phyloP scores from a whole-genome alignment of 2,113 vertebrate species.

The Phalacrocorax pelagicus region DNA sequence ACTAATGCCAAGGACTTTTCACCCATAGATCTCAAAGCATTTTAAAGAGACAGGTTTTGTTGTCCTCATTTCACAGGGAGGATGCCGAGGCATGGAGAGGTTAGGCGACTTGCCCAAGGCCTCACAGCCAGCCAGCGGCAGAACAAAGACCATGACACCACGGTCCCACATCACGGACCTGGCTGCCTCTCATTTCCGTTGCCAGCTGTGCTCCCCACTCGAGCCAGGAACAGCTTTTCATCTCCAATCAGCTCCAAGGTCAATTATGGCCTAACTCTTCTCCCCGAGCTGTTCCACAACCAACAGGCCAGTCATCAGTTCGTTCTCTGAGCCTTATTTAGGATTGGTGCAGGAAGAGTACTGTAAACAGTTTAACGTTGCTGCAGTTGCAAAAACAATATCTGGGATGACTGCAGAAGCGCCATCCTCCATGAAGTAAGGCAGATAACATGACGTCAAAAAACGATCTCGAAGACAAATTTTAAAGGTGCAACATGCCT shows the following conservation, averaged over 20 bases:
- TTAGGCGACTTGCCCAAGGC: background rate
- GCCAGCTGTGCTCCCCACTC: background rate
- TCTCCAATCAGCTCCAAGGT: background rate
- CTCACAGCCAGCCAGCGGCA: background rate
- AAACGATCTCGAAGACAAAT: background rate
- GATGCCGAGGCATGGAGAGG: accelerated
- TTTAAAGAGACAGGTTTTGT: background rate
- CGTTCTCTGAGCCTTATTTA: background rate
- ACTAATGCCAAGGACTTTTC: background rate
- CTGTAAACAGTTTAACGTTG: slow-evolving; percentile 2
- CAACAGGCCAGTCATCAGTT: background rate
- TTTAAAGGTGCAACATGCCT: slow-evolving; percentile 60
- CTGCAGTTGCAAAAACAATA: slow-evolving; percentile 2
- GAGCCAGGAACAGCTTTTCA: background rate
- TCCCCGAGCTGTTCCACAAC: background rate
- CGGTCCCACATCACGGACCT: accelerated
- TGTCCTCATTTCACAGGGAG: background rate
- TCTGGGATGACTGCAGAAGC: background rate
- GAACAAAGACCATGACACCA: accelerated
- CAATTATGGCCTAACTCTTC: background rate
- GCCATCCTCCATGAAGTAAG: slow-evolving; percentile 33
- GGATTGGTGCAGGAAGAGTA: background rate
- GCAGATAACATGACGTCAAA: slow-evolving; percentile 54
- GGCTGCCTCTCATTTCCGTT: background rate
- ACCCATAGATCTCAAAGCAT: background rate